These are phyloP conservation scores for Aproaerema taeniolella DNA, from an alignment of 2,888 invertebrate genomes.

Conservation along the genomic window DNA sequence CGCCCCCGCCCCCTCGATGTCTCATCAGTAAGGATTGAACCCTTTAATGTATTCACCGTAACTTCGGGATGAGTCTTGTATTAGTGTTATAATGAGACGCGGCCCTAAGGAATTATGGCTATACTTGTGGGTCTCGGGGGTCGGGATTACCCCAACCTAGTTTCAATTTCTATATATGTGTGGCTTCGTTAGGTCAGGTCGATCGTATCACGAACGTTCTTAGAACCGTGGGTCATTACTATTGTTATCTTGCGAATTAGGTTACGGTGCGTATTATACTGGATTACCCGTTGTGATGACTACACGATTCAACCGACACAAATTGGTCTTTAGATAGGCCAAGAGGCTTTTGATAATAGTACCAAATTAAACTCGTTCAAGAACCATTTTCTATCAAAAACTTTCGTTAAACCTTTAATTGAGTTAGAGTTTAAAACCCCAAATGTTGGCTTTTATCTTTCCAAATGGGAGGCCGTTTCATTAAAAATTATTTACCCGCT, in stretches of 20 bases:
- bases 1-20: conserved; percentile 63
- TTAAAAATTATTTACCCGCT: conserved; percentile 45
- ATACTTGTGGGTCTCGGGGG: conserved; percentile 65
- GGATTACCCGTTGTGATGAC: conserved; percentile 12
- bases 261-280: conserved; percentile 23
- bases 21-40: conserved; percentile 77
- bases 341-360: not conserved
- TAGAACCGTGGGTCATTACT: conserved; percentile 20
- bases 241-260: conserved; percentile 25
- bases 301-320: conserved; percentile 5
- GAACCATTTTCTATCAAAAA: conserved; percentile 27
- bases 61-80: conserved; percentile 77
- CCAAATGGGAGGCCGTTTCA: conserved; percentile 34
- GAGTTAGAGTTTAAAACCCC: conserved; percentile 29
- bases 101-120: conserved; percentile 75
- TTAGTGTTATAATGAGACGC: conserved; percentile 77
- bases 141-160: conserved; percentile 65
- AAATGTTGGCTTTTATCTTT: conserved; percentile 21
- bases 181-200: conserved; percentile 45
- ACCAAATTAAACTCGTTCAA: conserved; percentile 5
- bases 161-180: conserved; percentile 68
- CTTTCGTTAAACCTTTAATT: conserved; percentile 30
- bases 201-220: conserved; percentile 39
- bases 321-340: too few species aligned
- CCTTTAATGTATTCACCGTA: conserved; percentile 78